Evolutionary conservation across 2,888 invertebrate genomes (phyloP).

Genomic region (Leistus spinibarbis): DNA sequence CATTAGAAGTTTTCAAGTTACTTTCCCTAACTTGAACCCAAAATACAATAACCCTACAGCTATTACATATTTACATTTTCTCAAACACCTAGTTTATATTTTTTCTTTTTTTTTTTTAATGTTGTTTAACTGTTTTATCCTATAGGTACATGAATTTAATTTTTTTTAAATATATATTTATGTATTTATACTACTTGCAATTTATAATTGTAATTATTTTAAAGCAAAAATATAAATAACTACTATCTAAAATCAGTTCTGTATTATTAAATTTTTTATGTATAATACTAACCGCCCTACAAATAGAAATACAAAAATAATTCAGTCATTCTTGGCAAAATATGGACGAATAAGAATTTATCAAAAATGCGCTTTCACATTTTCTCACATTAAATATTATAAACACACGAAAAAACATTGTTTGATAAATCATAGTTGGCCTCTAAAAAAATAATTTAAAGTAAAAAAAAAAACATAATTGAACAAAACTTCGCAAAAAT

Average conservation of each 20-base stretch:
- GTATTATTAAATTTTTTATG: constrained; percentile 36
- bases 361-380: constrained; percentile 19
- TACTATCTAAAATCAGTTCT: constrained; percentile 43
- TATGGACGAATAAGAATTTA: constrained; percentile 42
- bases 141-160: constrained; percentile 27
- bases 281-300: constrained; percentile 37
- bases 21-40: neutral
- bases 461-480: neutral
- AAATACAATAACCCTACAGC: neutral
- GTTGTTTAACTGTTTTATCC: neutral
- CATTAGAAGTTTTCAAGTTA: neutral
- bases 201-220: constrained; percentile 20
- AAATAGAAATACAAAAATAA: constrained; percentile 42
- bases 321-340: constrained; percentile 41
- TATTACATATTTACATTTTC: constrained; percentile 28
- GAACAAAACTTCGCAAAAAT: neutral
- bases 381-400: neutral
- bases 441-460: neutral
- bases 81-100: constrained; percentile 12
- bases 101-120: neutral
- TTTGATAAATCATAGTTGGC: neutral
- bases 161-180: constrained; percentile 1
- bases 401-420: neutral
- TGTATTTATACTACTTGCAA: constrained; percentile 24
- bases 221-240: constrained; percentile 40